These are phyloP conservation scores for Mnemiopsis leidyi DNA, from an alignment of 37 sponge, comb jelly and placozoan species.

Conservation along the genomic window DNA sequence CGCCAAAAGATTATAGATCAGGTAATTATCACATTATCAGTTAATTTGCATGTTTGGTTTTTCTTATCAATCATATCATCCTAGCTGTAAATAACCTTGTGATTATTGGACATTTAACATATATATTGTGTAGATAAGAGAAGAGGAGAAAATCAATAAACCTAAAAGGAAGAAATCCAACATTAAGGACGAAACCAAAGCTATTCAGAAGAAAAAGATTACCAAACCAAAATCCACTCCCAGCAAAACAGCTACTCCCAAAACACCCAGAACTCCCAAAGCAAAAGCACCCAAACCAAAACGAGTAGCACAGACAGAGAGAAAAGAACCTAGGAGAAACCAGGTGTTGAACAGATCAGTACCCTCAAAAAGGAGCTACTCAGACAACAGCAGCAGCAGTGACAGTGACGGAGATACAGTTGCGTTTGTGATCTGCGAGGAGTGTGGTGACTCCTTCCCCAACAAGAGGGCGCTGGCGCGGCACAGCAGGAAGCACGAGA, in stretches of 20 bases:
- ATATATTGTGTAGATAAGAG: background rate
- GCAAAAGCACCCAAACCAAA: background rate
- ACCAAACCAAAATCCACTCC: background rate
- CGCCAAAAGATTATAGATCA: background rate
- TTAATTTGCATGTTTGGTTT: background rate
- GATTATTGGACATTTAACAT: background rate
- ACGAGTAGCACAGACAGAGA: background rate
- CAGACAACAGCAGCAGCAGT: slow-evolving; percentile 37
- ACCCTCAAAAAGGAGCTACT: background rate
- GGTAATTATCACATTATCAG: background rate
- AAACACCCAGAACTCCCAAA: background rate
- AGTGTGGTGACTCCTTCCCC: slow-evolving; percentile 46
- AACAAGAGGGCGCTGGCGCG: background rate
- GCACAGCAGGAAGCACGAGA: slow-evolving; percentile 27
- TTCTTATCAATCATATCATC: background rate
- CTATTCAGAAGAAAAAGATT: background rate
- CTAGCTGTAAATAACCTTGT: background rate
- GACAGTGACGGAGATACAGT: slow-evolving; percentile 34
- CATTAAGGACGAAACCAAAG: background rate
- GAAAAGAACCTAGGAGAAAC: background rate
- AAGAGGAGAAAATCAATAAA: background rate
- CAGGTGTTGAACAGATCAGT: background rate
- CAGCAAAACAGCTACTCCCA: background rate
- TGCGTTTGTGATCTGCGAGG: slow-evolving; percentile 65
- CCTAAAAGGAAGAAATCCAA: slow-evolving; percentile 11